These are phyloP conservation scores for Sebastes iracundus DNA, from an alignment of 2,797 vertebrate species.

Conservation along the genomic window DNA sequence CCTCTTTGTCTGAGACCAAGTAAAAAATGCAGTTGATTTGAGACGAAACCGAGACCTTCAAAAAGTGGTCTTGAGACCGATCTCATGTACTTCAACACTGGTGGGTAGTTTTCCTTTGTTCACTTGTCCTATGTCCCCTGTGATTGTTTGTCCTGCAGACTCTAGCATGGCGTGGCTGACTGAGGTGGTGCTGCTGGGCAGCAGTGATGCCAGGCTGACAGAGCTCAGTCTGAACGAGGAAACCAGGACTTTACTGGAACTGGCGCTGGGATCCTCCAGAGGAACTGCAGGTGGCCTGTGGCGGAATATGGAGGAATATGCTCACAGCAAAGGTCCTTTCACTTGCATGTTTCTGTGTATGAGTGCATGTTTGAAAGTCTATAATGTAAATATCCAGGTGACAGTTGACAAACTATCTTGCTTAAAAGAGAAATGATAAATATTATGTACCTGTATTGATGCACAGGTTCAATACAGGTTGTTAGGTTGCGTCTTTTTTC, in stretches of 20 bases:
- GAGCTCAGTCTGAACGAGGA: conserved; percentile 81
- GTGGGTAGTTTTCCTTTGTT: neutral
- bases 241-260: conserved; percentile 78
- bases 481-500: neutral
- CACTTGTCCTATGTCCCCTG: neutral
- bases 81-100: no score
- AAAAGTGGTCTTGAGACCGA: no score
- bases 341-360: neutral
- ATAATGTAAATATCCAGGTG: neutral
- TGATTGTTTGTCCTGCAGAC: conserved; percentile 59
- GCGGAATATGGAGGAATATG: conserved; percentile 86
- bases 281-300: conserved; percentile 80
- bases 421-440: neutral
- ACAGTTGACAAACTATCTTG: neutral
- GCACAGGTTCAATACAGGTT: neutral
- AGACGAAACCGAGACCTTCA: no score
- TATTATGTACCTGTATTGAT: neutral
- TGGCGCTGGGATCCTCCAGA: conserved; percentile 80
- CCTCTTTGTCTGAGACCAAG: no score
- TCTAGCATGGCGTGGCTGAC: conserved; percentile 80
- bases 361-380: neutral
- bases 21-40: no score
- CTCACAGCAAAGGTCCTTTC: conserved; percentile 77
- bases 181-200: conserved; percentile 80
- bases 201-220: conserved; percentile 73